Evolutionary conservation across 1,140 invertebrate species (phyloP).

Genomic region (Cyclargus thomasi): DNA sequence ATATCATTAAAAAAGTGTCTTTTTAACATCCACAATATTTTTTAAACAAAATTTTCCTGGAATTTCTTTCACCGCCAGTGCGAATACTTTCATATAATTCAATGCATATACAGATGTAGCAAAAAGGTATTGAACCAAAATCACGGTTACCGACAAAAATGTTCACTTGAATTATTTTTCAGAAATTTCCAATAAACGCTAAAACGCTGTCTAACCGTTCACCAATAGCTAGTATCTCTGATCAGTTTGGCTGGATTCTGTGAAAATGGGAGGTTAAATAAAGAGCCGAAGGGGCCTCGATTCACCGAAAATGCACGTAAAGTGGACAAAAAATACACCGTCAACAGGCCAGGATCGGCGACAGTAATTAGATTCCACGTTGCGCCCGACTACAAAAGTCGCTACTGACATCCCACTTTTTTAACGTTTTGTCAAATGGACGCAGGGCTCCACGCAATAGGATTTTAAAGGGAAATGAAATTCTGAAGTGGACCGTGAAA

Average conservation of each 20-base stretch:
- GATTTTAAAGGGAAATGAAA: constrained; percentile 27
- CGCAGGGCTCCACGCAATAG: constrained; percentile 29
- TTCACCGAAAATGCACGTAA: constrained; percentile 27
- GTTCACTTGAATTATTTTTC: too few species aligned
- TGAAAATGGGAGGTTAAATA: constrained; percentile 14
- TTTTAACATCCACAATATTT: too few species aligned
- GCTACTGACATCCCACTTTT: constrained; percentile 28
- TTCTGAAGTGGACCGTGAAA: constrained; percentile 14
- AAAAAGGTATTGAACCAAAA: too few species aligned
- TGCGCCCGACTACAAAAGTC: constrained; percentile 34
- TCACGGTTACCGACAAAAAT: too few species aligned
- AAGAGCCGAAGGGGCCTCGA: constrained; percentile 26
- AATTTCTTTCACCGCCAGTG: too few species aligned
- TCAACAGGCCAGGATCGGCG: constrained; percentile 26
- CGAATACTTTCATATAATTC: too few species aligned
- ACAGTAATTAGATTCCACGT: constrained; percentile 43
- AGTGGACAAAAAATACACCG: constrained; percentile 29
- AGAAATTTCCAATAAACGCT: too few species aligned
- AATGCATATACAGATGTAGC: too few species aligned
- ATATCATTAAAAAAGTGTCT: too few species aligned
- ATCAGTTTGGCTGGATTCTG: background rate
- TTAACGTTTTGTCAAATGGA: constrained; percentile 31
- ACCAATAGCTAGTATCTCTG: too few species aligned
- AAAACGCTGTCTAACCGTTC: too few species aligned
- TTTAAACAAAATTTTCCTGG: too few species aligned